Percentiles rank a stretch among this genome's conserved stretches.
phyloP scores from a whole-genome alignment of 2,113 vertebrate species.

The Anseranas semipalmata region DNA sequence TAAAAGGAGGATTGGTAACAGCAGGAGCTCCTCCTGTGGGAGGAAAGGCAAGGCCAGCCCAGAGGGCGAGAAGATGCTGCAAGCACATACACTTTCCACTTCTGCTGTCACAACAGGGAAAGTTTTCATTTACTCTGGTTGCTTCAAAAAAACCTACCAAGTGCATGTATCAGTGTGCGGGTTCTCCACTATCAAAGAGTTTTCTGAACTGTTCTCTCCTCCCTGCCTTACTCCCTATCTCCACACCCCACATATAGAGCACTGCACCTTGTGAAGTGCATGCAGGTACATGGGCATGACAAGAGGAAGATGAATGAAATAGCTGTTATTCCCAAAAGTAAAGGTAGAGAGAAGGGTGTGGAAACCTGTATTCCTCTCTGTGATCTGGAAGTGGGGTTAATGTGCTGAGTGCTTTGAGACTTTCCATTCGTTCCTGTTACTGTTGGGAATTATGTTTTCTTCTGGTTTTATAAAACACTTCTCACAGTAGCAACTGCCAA shows the following conservation, averaged over 20 bases:
- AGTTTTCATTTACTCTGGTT: not conserved
- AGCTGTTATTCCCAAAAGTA: not conserved
- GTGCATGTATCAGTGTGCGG: accelerated
- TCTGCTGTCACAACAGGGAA: not conserved
- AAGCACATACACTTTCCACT: not conserved
- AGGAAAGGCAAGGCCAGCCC: not conserved
- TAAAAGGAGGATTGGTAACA: not conserved
- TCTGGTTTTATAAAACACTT: not conserved
- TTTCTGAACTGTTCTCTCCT: not conserved
- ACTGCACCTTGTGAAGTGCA: not conserved
- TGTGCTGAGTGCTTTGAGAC: not conserved
- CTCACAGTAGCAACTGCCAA: not conserved
- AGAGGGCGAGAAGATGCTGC: accelerated
- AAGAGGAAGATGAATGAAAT: not conserved
- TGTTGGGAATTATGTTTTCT: not conserved
- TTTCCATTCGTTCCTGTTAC: not conserved
- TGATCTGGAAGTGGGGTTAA: not conserved
- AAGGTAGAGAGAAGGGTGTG: not conserved
- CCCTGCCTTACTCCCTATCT: not conserved
- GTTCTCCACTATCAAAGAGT: not conserved
- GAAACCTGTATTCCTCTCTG: not conserved
- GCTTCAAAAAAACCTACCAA: not conserved
- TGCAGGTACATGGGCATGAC: not conserved
- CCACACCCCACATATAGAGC: not conserved
- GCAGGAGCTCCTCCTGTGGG: not conserved